phyloP scores from a whole-genome alignment of 2,888 invertebrate genomes.

The Aphidoletes aphidimyza region DNA sequence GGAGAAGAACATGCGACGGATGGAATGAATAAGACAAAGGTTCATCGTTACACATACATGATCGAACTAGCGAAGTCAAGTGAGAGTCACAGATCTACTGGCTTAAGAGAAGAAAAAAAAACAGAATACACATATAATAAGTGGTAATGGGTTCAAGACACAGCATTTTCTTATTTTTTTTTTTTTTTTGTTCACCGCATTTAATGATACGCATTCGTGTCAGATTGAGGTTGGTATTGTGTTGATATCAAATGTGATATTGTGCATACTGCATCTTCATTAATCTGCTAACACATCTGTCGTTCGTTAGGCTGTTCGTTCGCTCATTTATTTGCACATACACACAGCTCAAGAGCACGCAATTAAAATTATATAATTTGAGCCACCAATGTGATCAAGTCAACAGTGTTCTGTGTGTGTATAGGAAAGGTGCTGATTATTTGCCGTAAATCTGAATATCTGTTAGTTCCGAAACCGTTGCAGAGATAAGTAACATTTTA shows the following conservation, averaged over 20 bases:
- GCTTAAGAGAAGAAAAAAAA: not conserved
- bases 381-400: slow-evolving; percentile 13
- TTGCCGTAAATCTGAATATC: not conserved
- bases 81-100: not conserved
- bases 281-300: too few species aligned
- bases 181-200: not conserved
- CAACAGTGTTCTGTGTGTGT: not conserved
- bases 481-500: not conserved
- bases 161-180: not conserved
- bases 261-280: slow-evolving; percentile 21
- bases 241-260: not conserved
- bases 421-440: slow-evolving; percentile 32
- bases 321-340: not conserved
- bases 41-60: not conserved
- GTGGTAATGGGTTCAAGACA: slow-evolving; percentile 1
- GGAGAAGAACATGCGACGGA: not conserved
- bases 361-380: slow-evolving; percentile 41
- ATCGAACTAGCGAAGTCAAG: not conserved
- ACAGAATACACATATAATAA: not conserved
- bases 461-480: not conserved
- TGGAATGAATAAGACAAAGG: not conserved
- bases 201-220: slow-evolving; percentile 38
- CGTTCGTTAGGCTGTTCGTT: too few species aligned
- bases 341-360: not conserved
- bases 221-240: not conserved